These are phyloP conservation scores for Dreissena polymorpha DNA, from an alignment of 1,140 invertebrate species.

Conservation along the genomic window DNA sequence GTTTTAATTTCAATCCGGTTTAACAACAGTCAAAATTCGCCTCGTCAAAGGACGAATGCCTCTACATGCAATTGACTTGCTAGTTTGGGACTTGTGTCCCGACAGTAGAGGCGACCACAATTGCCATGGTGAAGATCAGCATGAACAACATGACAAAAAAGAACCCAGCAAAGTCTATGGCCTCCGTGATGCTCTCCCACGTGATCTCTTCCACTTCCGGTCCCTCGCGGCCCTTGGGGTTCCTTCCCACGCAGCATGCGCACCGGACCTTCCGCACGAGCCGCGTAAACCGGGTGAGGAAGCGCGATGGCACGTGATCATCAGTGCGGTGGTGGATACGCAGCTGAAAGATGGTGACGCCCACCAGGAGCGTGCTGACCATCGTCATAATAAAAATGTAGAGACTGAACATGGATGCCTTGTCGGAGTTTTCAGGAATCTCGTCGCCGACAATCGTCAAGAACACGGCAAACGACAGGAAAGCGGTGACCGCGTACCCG, in stretches of 20 bases:
- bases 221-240: not conserved
- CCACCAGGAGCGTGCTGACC: constrained; percentile 11
- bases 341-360: constrained; percentile 43
- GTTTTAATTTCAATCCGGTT: too few relatives aligned
- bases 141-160: constrained; percentile 45
- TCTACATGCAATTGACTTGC: too few relatives aligned
- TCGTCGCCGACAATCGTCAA: constrained; percentile 52
- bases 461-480: constrained; percentile 64
- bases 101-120: constrained; percentile 26
- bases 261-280: constrained; percentile 34
- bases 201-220: constrained; percentile 6
- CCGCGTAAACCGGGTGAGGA: not conserved
- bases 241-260: constrained; percentile 21
- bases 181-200: constrained; percentile 41
- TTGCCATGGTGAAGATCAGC: constrained; percentile 14
- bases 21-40: too few relatives aligned
- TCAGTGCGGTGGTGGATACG: constrained; percentile 25
- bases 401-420: constrained; percentile 40
- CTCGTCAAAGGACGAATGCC: too few relatives aligned
- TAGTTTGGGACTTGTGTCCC: not conserved
- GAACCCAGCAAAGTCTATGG: constrained; percentile 53
- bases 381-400: constrained; percentile 44
- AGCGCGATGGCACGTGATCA: not conserved
- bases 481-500: constrained; percentile 57
- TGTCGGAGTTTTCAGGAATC: constrained; percentile 57